Evolutionary conservation across 2,797 vertebrate genomes (phyloP).

Genomic region (Sarcoramphus papa): DNA sequence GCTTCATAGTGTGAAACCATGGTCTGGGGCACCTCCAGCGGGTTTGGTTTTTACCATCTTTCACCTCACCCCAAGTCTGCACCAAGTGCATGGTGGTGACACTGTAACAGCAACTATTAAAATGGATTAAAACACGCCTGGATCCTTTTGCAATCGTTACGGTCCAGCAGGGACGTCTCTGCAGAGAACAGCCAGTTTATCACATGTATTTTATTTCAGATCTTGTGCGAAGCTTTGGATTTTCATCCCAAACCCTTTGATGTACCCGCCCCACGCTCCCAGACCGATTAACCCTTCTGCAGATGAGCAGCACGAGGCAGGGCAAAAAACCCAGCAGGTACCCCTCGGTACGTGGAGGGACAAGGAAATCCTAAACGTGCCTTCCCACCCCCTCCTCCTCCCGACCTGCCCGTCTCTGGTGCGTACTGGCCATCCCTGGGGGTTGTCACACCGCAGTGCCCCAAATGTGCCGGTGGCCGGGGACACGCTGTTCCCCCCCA

Average conservation of each 20-base stretch:
- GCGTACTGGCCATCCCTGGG: not conserved
- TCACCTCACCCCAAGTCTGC: not conserved
- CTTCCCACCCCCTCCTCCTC: not conserved
- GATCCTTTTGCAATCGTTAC: rapidly evolving
- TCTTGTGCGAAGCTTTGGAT: not conserved
- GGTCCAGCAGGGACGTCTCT: not conserved
- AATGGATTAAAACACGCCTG: not conserved
- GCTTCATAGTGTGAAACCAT: not conserved
- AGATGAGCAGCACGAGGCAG: not conserved
- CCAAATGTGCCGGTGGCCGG: not conserved
- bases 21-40: not conserved
- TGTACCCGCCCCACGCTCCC: rapidly evolving
- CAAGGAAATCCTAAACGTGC: not conserved
- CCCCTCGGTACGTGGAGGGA: not conserved
- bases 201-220: not conserved
- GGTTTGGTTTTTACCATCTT: not conserved
- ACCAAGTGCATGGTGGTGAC: not conserved
- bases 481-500: not conserved
- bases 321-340: not conserved
- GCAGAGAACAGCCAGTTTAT: not conserved
- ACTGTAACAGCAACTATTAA: not conserved
- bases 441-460: not conserved
- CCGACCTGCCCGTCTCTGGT: not conserved
- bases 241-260: not conserved
- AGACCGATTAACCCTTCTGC: not conserved